Percentiles rank a stretch among this genome's conserved stretches.
These are phyloP conservation scores for Timandra comae DNA, from an alignment of 2,888 invertebrate species.

Conservation along the genomic window DNA sequence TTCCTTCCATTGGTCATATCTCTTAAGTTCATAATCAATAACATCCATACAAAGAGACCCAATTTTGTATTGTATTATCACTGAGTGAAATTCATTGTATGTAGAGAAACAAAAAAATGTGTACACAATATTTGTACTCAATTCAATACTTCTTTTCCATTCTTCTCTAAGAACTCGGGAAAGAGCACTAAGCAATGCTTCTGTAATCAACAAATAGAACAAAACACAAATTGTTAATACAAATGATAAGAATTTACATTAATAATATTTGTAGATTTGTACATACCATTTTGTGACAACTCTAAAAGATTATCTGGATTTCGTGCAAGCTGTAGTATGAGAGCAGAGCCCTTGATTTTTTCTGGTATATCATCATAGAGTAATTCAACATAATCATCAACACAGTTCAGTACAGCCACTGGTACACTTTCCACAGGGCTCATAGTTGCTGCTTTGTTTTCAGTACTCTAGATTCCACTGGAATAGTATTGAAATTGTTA, in stretches of 20 bases:
- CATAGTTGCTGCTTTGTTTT: constrained; percentile 38
- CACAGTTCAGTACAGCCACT: constrained; percentile 83
- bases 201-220: no score
- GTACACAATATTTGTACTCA: constrained; percentile 97
- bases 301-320: constrained; percentile 96
- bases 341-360: constrained; percentile 93
- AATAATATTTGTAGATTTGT: neutral
- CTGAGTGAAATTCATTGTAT: constrained; percentile 95
- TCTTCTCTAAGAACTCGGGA: constrained; percentile 97
- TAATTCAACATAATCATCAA: constrained; percentile 96
- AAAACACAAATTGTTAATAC: no score
- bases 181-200: constrained; percentile 95
- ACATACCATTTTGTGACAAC: constrained; percentile 92
- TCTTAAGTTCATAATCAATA: constrained; percentile 94
- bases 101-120: constrained; percentile 98
- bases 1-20: constrained; percentile 95
- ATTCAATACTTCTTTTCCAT: constrained; percentile 96
- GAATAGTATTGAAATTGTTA: no score
- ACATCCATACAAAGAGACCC: constrained; percentile 98
- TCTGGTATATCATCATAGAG: constrained; percentile 96
- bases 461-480: no score
- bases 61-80: constrained; percentile 97
- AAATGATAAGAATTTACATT: constrained; percentile 1
- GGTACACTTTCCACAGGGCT: constrained; percentile 77
- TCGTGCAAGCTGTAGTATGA: constrained; percentile 93